Percentiles rank a stretch among this genome's conserved stretches.
Evolutionary conservation across 2,888 invertebrate species (phyloP).

Genomic region (Oscheius myriophilus): DNA sequence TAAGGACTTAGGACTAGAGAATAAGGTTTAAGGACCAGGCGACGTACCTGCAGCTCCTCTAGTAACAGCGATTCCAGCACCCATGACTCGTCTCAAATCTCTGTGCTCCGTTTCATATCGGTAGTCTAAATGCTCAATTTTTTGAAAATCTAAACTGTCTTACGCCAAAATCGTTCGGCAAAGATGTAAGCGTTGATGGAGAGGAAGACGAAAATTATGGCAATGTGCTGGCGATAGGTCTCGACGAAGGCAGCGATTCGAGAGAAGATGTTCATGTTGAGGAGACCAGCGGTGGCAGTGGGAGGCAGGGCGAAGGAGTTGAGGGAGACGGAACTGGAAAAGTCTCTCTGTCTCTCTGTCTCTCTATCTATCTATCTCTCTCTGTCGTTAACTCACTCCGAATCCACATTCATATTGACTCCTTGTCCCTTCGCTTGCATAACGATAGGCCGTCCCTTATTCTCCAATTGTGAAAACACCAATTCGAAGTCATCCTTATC

Average conservation of each 20-base stretch:
- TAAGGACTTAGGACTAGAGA: too few species aligned
- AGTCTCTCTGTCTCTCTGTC: background rate
- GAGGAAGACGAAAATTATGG: conserved; percentile 91
- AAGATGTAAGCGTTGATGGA: conserved; percentile 93
- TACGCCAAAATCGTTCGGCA: conserved; percentile 90
- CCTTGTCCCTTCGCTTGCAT: conserved; percentile 65
- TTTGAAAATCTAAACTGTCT: conserved; percentile 71
- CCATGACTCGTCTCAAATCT: conserved; percentile 94
- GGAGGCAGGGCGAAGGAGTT: conserved; percentile 66
- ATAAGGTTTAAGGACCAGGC: background rate
- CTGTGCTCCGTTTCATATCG: conserved; percentile 95
- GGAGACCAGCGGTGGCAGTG: conserved; percentile 24
- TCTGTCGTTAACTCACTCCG: background rate
- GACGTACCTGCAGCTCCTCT: conserved; percentile 74
- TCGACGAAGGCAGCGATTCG: conserved; percentile 83
- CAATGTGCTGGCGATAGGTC: conserved; percentile 91
- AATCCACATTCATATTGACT: conserved; percentile 49
- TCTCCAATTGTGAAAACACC: conserved; percentile 61
- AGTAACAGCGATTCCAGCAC: conserved; percentile 93
- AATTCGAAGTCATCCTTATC: conserved; percentile 66
- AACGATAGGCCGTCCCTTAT: conserved; percentile 64
- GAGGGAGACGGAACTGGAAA: conserved; percentile 65
- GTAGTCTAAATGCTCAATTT: conserved; percentile 78
- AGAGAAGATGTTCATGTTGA: conserved; percentile 20
- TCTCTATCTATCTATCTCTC: too few species aligned